phyloP scores from a whole-genome alignment of 2,113 vertebrate species.

The Ammodytes marinus region DNA sequence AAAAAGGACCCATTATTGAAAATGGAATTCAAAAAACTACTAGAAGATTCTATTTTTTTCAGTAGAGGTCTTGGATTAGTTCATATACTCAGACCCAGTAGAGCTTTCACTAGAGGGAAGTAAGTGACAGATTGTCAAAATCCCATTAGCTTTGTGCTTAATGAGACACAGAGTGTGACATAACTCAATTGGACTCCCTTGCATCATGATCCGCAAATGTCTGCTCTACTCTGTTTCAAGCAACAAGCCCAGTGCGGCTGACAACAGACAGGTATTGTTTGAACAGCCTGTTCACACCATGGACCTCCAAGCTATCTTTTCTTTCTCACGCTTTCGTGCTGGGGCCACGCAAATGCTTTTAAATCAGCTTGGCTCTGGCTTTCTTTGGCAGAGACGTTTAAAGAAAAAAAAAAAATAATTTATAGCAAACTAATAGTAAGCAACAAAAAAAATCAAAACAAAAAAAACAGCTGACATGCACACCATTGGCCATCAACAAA shows the following conservation, averaged over 20 bases:
- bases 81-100: neutral
- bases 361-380: slow-evolving; percentile 53
- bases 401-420: slow-evolving; percentile 16
- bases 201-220: neutral
- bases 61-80: neutral
- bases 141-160: neutral
- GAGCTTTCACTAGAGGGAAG: neutral
- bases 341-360: slow-evolving; percentile 12
- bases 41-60: neutral
- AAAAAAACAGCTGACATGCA: neutral
- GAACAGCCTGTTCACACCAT: neutral
- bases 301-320: neutral
- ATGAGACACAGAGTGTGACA: too few species aligned
- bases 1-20: neutral
- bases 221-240: neutral
- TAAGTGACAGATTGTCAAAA: neutral
- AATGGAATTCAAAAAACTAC: neutral
- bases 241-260: neutral
- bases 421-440: neutral
- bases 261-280: slow-evolving; percentile 1
- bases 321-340: neutral
- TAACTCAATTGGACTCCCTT: neutral
- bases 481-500: neutral
- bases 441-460: neutral
- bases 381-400: neutral